phyloP scores from a whole-genome alignment of 1,140 invertebrate species.

The Phymorhynchus buccinoides region DNA sequence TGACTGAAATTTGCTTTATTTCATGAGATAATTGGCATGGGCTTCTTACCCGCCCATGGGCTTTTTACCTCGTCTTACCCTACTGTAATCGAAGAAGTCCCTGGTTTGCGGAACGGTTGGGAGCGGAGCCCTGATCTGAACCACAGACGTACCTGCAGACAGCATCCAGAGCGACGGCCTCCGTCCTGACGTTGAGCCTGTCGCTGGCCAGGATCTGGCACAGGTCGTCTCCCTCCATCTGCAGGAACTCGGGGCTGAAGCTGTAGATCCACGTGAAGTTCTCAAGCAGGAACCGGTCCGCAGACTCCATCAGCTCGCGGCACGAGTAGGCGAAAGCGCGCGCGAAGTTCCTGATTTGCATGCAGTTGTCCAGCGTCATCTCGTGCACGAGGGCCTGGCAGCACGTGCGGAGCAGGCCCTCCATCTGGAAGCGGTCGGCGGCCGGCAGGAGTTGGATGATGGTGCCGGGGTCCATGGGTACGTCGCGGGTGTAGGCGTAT shows the following conservation, averaged over 20 bases:
- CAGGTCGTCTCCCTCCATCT: slow-evolving; percentile 91
- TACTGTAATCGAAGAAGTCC: no score
- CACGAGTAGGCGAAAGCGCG: slow-evolving; percentile 81
- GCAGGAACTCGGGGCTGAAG: slow-evolving; percentile 83
- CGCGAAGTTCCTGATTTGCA: slow-evolving; percentile 86
- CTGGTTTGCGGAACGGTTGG: no score
- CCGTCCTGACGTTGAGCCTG: slow-evolving; percentile 94
- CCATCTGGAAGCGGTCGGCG: slow-evolving; percentile 83
- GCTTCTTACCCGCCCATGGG: no score
- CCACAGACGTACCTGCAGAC: slow-evolving; percentile 75
- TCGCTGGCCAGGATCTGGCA: slow-evolving; percentile 96
- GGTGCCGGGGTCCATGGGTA: slow-evolving; percentile 82
- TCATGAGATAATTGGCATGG: no score
- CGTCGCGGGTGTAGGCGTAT: slow-evolving; percentile 87
- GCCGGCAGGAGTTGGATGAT: slow-evolving; percentile 81
- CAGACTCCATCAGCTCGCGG: slow-evolving; percentile 78
- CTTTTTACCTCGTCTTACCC: no score
- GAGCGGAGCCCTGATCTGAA: no score
- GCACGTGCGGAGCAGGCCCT: slow-evolving; percentile 84
- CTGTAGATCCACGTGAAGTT: slow-evolving; percentile 82
- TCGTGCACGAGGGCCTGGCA: slow-evolving; percentile 80
- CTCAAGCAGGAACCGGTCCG: slow-evolving; percentile 75
- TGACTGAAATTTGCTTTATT: no score
- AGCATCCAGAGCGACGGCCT: slow-evolving; percentile 92
- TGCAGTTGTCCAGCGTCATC: slow-evolving; percentile 83